These are phyloP conservation scores for Cryptops parisi DNA, from an alignment of 2,888 invertebrate species.

Conservation along the genomic window DNA sequence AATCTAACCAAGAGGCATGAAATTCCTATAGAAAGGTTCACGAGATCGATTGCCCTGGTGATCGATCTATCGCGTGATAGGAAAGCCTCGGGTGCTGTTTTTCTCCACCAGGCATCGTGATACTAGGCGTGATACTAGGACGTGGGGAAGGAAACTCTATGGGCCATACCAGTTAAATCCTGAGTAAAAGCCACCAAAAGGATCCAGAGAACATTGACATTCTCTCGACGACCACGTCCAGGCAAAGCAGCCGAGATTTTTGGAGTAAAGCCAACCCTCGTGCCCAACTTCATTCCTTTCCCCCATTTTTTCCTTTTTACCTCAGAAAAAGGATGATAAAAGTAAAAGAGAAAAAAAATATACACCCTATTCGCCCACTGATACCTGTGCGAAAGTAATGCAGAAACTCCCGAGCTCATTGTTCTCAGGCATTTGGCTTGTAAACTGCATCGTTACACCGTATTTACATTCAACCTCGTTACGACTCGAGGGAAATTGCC, in stretches of 20 bases:
- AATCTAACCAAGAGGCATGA: too few relatives aligned
- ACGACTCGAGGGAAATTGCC: not conserved
- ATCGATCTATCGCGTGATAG: too few relatives aligned
- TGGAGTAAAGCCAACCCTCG: not conserved
- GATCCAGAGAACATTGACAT: not conserved
- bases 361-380: not conserved
- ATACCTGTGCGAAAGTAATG: not conserved
- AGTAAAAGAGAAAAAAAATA: too few relatives aligned
- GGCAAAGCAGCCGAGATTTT: not conserved
- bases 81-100: too few relatives aligned
- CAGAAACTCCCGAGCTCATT: not conserved
- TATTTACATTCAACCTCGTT: not conserved
- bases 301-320: too few relatives aligned
- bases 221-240: not conserved
- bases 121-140: too few relatives aligned
- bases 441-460: not conserved
- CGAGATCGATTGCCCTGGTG: too few relatives aligned
- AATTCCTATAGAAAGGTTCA: too few relatives aligned
- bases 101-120: too few relatives aligned
- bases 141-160: too few relatives aligned
- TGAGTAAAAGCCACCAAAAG: not conserved
- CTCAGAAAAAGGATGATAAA: too few relatives aligned
- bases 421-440: not conserved
- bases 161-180: too few relatives aligned
- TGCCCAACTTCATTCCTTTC: not conserved